Evolutionary conservation across 2,888 invertebrate genomes (phyloP), one percentile per base, ranked within the genome.

Genomic region (Magallana nippona): DNA sequence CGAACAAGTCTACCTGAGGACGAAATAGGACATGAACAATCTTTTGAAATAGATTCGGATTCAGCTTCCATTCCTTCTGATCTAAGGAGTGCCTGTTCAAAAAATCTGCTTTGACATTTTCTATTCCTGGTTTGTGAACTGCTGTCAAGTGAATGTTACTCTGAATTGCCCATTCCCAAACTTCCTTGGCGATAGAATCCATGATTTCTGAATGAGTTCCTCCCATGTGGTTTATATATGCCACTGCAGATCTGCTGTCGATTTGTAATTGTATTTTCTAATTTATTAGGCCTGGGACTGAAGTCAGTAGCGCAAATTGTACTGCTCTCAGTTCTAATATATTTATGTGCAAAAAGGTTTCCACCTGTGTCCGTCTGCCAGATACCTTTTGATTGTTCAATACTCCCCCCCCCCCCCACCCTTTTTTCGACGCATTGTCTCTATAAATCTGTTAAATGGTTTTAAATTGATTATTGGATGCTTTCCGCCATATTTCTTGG

Each of bases 261-360:
- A 60, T 32, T 17, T 78, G 81, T 22, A 81, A 55, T 5, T 62
- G 55, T 63, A 84, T 71, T n/a, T 32, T 58, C 60, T 27, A 15
- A 55, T 81, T 77, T 10, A n/a, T 19, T 56, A 60, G n/a, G 10
- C 78, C 22, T 44, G 32, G 57, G n/a, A 55, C 56, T 32, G 63
- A 63, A 27, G 58, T 58, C 60, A 60, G n/a, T 55, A 84, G 58
- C n/a, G 81, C 56, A 81, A 78, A 81, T 56, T 60, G 22, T 5
- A 79, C 78, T 22, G 80, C 82, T 56, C 55, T 19, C 19, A 85
- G 58, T 57, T 85, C 85, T 44, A 80, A 44, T 32, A 78, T 44
- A 80, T 85, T 80, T 32, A 85, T 85, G 78, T 85, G 80, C 44
- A 55, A 10, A 44, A n/a, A 55, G 19, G 44, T 62, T 81, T 81